Evolutionary conservation across 1,140 invertebrate genomes (phyloP).

Genomic region (Amyelois transitella): DNA sequence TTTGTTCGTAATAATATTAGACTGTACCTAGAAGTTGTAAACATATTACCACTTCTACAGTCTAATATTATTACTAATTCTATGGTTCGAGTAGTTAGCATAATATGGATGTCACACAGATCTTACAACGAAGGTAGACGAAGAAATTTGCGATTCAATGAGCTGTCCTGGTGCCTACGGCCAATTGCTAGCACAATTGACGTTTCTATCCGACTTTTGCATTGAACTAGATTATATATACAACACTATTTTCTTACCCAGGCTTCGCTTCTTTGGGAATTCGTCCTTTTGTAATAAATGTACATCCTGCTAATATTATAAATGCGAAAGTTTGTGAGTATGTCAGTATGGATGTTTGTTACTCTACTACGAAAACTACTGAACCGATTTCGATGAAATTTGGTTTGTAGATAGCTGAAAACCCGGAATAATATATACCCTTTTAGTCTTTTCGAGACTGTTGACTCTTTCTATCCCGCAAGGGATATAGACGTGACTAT

Average conservation of each 20-base stretch:
- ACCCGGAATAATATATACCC: too few relatives aligned
- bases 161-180: constrained; percentile 10
- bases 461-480: too few relatives aligned
- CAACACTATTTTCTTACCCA: not conserved
- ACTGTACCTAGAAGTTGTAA: not conserved
- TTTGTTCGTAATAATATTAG: not conserved
- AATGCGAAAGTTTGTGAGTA: too few relatives aligned
- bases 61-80: too few relatives aligned
- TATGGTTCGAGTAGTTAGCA: too few relatives aligned
- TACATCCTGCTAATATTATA: too few relatives aligned
- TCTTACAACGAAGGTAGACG: constrained; percentile 10
- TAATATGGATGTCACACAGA: not conserved
- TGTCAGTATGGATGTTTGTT: too few relatives aligned
- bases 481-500: too few relatives aligned
- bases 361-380: too few relatives aligned
- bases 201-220: not conserved
- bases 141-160: constrained; percentile 37
- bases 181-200: constrained; percentile 12
- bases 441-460: too few relatives aligned
- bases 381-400: too few relatives aligned
- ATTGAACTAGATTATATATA: not conserved
- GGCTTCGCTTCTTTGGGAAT: not conserved
- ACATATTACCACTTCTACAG: not conserved
- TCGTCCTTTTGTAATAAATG: not conserved
- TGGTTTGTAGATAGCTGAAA: not conserved